Percentiles rank a stretch among this genome's conserved stretches.
Conservation (phyloP, 2,113 vertebrate genomes). For the Helogale parvula region DNA sequence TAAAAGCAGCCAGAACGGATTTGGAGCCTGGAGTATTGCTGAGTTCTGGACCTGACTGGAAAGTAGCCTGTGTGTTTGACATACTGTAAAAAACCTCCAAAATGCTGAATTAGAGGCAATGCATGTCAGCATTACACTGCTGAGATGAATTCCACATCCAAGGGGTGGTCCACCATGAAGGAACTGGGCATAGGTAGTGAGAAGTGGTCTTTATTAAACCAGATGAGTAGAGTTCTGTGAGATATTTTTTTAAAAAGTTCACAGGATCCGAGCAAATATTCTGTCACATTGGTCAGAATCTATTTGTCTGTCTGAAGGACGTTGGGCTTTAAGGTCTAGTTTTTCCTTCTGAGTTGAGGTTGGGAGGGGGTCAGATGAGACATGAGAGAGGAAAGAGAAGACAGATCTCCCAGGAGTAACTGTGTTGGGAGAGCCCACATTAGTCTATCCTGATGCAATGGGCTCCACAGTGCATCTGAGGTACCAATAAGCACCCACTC, state of each 20-base stretch:
- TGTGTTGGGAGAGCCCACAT: neutral
- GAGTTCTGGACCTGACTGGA: neutral
- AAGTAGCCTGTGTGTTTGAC: neutral
- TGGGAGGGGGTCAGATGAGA: neutral
- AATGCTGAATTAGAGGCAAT: neutral
- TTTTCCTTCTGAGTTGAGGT: neutral
- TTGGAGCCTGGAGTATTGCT: neutral
- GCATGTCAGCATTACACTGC: neutral
- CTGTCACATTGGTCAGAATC: neutral
- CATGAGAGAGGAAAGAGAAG: neutral
- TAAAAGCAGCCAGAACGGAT: neutral
- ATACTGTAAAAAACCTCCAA: neutral
- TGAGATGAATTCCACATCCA: neutral
- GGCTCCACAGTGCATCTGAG: neutral
- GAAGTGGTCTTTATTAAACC: neutral
- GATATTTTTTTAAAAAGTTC: neutral
- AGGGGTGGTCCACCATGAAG: neutral
- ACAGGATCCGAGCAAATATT: neutral
- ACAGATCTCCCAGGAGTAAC: neutral
- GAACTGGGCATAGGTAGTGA: neutral
- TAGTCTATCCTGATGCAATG: neutral
- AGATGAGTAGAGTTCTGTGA: neutral
- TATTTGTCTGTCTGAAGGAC: neutral
- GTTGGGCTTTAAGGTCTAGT: neutral
- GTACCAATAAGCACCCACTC: neutral